Percentiles rank a stretch among this genome's conserved stretches.
Conservation (phyloP, 2,888 invertebrate species). For the Camptogramma bilineatum region DNA sequence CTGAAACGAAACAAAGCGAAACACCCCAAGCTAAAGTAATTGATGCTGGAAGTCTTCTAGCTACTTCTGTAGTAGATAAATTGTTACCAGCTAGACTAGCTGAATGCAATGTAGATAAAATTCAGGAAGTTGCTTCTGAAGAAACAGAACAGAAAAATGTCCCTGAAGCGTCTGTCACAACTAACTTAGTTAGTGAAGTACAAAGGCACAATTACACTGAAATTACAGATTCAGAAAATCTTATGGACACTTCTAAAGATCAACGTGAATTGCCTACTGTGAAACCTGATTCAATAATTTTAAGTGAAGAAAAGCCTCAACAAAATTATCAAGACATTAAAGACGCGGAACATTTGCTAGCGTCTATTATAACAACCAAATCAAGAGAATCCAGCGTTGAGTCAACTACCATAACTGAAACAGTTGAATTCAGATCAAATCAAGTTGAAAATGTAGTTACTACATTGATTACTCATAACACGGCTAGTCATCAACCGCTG, state of each 20-base stretch:
- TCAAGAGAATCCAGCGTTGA: slow-evolving; percentile 46
- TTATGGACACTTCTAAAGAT: slow-evolving; percentile 24
- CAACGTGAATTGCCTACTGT: slow-evolving; percentile 10
- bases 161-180: slow-evolving; percentile 29
- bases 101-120: slow-evolving; percentile 35
- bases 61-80: slow-evolving; percentile 45
- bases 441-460: slow-evolving; percentile 14
- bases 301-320: slow-evolving; percentile 24
- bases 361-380: slow-evolving; percentile 43
- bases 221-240: slow-evolving; percentile 41
- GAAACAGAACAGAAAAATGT: slow-evolving; percentile 29
- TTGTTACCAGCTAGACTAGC: slow-evolving; percentile 37
- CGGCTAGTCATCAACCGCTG: slow-evolving; percentile 9
- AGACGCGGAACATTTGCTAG: slow-evolving; percentile 56
- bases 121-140: slow-evolving; percentile 38
- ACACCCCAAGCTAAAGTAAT: slow-evolving; percentile 41
- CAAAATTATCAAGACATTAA: slow-evolving; percentile 52
- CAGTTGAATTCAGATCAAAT: slow-evolving; percentile 5
- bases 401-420: slow-evolving; percentile 29
- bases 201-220: slow-evolving; percentile 40
- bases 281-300: not conserved
- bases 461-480: slow-evolving; percentile 11
- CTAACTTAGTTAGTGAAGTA: slow-evolving; percentile 33
- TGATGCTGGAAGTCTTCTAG: slow-evolving; percentile 50
- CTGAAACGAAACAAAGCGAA: slow-evolving; percentile 35